Conservation (phyloP, 2,113 vertebrate species). For the Podiceps cristatus region DNA sequence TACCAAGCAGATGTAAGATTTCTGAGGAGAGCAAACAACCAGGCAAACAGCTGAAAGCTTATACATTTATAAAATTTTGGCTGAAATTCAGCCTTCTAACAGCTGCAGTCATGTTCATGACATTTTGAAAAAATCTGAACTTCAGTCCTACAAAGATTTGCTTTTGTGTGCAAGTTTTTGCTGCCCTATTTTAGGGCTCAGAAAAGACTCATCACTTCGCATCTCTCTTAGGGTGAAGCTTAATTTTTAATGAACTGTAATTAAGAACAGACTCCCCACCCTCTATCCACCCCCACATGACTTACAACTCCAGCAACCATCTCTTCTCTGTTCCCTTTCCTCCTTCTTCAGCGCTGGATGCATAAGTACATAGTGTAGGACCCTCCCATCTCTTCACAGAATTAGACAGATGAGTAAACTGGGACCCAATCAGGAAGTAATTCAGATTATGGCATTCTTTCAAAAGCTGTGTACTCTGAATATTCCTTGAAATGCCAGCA, state of each 20-base stretch:
- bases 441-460: not conserved
- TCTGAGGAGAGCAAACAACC: not conserved
- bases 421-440: conserved; percentile 18
- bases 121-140: not conserved
- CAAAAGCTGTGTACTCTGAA: conserved; percentile 3
- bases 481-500: conserved; percentile 21
- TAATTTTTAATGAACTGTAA: conserved; percentile 48
- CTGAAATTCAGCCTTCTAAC: not conserved
- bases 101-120: not conserved
- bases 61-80: not conserved
- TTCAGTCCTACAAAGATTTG: not conserved
- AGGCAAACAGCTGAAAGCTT: not conserved
- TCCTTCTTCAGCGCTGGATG: not conserved
- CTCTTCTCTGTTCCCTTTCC: not conserved
- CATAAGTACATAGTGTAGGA: not conserved
- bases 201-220: not conserved
- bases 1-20: not conserved
- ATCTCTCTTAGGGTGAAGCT: not conserved
- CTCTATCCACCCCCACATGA: not conserved
- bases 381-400: not conserved
- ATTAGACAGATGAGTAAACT: not conserved
- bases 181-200: conserved; percentile 15
- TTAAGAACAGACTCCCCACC: not conserved
- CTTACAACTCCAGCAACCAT: not conserved
- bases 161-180: conserved; percentile 6